Evolutionary conservation across 1,140 invertebrate genomes (phyloP).

Genomic region (Zaprionus kolodkinae): DNA sequence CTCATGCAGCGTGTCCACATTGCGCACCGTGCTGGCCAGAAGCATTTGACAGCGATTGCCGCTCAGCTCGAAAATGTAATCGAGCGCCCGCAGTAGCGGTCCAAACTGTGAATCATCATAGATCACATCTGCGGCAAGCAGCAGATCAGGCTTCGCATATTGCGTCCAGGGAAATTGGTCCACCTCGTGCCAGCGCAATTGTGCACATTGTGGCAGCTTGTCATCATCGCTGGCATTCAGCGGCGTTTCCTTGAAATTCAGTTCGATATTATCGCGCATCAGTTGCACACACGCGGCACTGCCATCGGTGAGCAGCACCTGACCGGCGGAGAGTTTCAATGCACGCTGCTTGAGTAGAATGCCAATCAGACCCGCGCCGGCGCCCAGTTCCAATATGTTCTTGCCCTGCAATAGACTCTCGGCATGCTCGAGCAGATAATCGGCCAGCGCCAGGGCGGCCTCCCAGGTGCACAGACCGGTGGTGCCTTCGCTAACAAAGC

Average conservation of each 20-base stretch:
- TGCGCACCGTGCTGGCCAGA: slow-evolving; percentile 77
- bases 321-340: slow-evolving; percentile 24
- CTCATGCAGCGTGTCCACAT: slow-evolving; percentile 66
- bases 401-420: slow-evolving; percentile 41
- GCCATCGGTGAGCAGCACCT: slow-evolving; percentile 75
- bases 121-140: slow-evolving; percentile 77
- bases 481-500: slow-evolving; percentile 78
- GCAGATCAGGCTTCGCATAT: slow-evolving; percentile 40
- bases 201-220: slow-evolving; percentile 37
- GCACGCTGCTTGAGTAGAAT: slow-evolving; percentile 61
- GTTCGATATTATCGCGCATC: slow-evolving; percentile 65
- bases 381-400: slow-evolving; percentile 71
- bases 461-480: slow-evolving; percentile 82
- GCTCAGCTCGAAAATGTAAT: slow-evolving; percentile 55
- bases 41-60: slow-evolving; percentile 56
- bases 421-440: slow-evolving; percentile 66
- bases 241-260: slow-evolving; percentile 52
- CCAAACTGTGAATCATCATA: slow-evolving; percentile 74
- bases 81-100: slow-evolving; percentile 53
- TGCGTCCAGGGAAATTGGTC: slow-evolving; percentile 42
- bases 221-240: neutral
- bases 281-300: slow-evolving; percentile 69
- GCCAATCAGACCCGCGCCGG: slow-evolving; percentile 73
- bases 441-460: slow-evolving; percentile 71
- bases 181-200: slow-evolving; percentile 59